These are phyloP conservation scores for Trichomalopsis sarcophagae DNA, from an alignment of 1,140 invertebrate genomes.

Conservation along the genomic window DNA sequence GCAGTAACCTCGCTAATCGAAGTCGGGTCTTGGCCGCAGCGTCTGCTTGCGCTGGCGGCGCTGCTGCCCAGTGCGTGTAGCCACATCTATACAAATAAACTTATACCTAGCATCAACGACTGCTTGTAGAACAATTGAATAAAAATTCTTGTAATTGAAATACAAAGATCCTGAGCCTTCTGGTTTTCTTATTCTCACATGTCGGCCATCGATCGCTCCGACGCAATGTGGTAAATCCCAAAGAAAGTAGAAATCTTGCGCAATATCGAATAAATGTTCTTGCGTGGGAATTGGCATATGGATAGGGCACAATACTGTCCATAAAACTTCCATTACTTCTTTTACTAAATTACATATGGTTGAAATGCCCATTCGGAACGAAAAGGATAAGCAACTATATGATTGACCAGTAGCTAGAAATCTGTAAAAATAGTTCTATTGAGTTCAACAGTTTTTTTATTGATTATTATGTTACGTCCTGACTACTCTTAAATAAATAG, in stretches of 20 bases:
- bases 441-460: too few relatives aligned
- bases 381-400: not conserved
- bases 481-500: too few relatives aligned
- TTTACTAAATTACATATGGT: not conserved
- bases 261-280: not conserved
- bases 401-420: not conserved
- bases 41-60: too few relatives aligned
- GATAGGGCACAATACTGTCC: not conserved
- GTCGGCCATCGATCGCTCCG: slow-evolving; percentile 69
- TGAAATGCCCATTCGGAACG: slow-evolving; percentile 9
- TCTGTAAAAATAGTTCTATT: not conserved
- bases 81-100: too few relatives aligned
- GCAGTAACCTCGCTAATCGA: too few relatives aligned
- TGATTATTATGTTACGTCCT: too few relatives aligned
- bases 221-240: slow-evolving; percentile 59
- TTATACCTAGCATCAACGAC: too few relatives aligned
- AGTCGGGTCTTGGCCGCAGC: too few relatives aligned
- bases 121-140: too few relatives aligned
- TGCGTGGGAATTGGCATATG: not conserved
- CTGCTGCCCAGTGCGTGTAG: too few relatives aligned
- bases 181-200: slow-evolving; percentile 66
- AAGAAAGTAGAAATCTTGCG: not conserved
- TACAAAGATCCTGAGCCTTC: slow-evolving; percentile 63
- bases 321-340: not conserved
- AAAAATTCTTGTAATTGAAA: slow-evolving; percentile 70